Evolutionary conservation across 2,888 invertebrate species (phyloP).

Genomic region (Bombylius discolor): DNA sequence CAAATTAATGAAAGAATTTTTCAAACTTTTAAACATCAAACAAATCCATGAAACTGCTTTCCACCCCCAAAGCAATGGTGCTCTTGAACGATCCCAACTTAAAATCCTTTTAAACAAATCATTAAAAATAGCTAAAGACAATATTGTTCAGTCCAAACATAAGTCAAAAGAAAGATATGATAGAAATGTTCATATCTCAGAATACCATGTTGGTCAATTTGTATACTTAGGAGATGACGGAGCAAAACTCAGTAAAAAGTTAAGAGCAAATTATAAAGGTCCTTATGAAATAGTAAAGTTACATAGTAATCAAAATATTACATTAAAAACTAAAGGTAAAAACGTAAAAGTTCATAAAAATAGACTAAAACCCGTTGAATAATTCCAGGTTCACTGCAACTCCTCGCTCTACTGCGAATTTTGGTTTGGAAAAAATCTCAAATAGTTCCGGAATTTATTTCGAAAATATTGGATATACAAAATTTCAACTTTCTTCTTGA

Average conservation of each 20-base stretch:
- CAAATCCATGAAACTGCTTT: slow-evolving; percentile 21
- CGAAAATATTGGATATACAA: slow-evolving; percentile 7
- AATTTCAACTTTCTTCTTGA: slow-evolving; percentile 6
- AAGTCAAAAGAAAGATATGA: no score
- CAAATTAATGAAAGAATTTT: slow-evolving; percentile 22
- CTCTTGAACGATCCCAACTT: slow-evolving; percentile 20
- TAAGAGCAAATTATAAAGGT: slow-evolving; percentile 6
- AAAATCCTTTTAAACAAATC: no score
- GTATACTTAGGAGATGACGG: no score
- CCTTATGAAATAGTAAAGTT: slow-evolving; percentile 5
- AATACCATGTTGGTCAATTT: no score
- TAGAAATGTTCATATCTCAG: no score
- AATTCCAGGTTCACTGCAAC: background rate
- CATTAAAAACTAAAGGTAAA: slow-evolving; percentile 5
- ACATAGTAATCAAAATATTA: background rate
- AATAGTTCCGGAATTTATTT: slow-evolving; percentile 11
- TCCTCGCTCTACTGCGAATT: no score
- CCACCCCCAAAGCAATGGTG: slow-evolving; percentile 25
- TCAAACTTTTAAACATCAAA: slow-evolving; percentile 23
- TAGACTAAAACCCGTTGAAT: slow-evolving; percentile 1
- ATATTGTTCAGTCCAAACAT: no score
- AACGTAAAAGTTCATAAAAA: background rate
- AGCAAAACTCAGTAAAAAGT: background rate
- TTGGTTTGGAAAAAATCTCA: background rate
- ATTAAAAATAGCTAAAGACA: no score